Conservation (phyloP, 64 coral and sea anemone species). For the Astreopora myriophthalma region DNA sequence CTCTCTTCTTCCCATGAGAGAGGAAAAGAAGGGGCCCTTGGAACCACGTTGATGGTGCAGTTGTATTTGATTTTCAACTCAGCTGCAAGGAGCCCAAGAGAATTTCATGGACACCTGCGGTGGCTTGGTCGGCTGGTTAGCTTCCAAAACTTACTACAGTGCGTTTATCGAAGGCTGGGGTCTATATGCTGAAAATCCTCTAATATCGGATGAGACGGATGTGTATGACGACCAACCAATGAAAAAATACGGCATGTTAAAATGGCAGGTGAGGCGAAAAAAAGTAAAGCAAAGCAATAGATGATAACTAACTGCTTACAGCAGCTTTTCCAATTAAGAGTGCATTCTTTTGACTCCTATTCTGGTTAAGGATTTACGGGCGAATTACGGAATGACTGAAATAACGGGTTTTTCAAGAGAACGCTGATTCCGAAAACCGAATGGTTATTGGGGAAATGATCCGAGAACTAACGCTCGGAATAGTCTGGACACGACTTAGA, state of each 20-base stretch:
- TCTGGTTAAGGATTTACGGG: no score
- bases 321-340: no score
- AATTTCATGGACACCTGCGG: constrained; percentile 56
- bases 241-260: constrained; percentile 76
- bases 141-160: constrained; percentile 24
- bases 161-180: constrained; percentile 76
- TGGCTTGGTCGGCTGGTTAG: constrained; percentile 27
- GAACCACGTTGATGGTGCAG: no score
- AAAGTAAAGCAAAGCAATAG: neutral
- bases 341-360: no score
- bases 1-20: no score
- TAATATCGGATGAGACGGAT: constrained; percentile 65
- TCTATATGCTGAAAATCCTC: constrained; percentile 63
- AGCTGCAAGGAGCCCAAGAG: constrained; percentile 67
- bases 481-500: no score
- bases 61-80: neutral
- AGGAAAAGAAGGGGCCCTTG: no score
- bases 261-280: constrained; percentile 55
- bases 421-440: no score
- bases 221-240: constrained; percentile 57
- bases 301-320: neutral
- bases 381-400: no score
- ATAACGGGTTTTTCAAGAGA: no score
- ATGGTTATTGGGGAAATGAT: no score
- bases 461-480: no score